Conservation (phyloP, 2,888 invertebrate species). For the Ptilodon capucinus region DNA sequence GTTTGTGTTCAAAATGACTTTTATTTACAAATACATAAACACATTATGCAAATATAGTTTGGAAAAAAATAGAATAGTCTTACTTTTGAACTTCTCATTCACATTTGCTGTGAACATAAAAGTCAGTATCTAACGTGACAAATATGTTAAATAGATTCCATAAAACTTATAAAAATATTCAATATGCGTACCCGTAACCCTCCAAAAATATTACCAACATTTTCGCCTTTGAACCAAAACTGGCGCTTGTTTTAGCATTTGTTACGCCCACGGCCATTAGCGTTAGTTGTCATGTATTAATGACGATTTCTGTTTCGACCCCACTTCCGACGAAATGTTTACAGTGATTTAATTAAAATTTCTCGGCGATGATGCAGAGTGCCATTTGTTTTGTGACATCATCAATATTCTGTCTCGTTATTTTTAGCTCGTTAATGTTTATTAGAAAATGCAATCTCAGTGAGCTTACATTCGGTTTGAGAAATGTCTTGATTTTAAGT, state of each 20-base stretch:
- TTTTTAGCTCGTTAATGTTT: background rate
- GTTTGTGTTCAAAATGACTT: no score
- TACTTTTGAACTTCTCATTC: no score
- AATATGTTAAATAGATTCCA: background rate
- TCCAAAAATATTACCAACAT: background rate
- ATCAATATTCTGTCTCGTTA: conserved; percentile 10
- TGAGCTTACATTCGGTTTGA: background rate
- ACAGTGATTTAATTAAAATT: conserved; percentile 59
- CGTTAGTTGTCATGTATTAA: conserved; percentile 55
- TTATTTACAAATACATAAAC: no score
- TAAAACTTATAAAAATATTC: background rate
- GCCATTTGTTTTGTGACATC: conserved; percentile 47
- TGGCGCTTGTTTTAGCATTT: conserved; percentile 31
- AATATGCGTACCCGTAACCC: background rate
- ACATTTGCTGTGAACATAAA: no score
- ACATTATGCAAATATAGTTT: no score
- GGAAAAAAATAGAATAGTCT: no score
- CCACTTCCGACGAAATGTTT: conserved; percentile 48
- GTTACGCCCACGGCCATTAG: conserved; percentile 45
- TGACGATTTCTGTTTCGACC: conserved; percentile 44
- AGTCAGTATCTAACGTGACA: no score
- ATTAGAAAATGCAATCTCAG: conserved; percentile 4
- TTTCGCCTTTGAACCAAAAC: conserved; percentile 17
- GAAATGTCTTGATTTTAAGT: background rate
- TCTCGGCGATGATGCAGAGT: conserved; percentile 45